These are phyloP conservation scores for Apamea monoglypha DNA, from an alignment of 2,888 invertebrate genomes.

Conservation along the genomic window DNA sequence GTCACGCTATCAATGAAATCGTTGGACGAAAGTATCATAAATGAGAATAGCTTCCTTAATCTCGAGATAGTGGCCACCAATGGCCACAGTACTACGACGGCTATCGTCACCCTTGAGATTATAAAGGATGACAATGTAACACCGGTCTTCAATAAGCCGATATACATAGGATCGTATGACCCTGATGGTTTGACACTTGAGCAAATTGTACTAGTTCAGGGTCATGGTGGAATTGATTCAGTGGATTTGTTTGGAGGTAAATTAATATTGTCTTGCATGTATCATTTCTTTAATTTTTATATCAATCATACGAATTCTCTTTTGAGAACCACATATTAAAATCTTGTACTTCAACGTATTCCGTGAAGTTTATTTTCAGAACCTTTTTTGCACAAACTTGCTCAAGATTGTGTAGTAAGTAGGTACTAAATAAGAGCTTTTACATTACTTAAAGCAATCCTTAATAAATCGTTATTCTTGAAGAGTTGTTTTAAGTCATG, in stretches of 20 bases:
- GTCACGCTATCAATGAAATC: slow-evolving; percentile 75
- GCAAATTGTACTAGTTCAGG: slow-evolving; percentile 75
- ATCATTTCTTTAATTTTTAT: neutral
- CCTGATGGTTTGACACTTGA: slow-evolving; percentile 73
- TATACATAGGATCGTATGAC: slow-evolving; percentile 78
- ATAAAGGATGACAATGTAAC: slow-evolving; percentile 80
- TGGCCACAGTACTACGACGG: slow-evolving; percentile 68
- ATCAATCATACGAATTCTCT: no score
- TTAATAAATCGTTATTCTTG: neutral
- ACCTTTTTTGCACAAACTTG: neutral
- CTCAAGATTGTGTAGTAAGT: neutral
- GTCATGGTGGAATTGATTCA: slow-evolving; percentile 77
- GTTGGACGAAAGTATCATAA: slow-evolving; percentile 71
- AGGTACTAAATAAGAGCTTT: neutral
- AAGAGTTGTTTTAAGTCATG: neutral
- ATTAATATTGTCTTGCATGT: neutral
- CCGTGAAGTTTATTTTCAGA: neutral
- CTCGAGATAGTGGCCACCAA: slow-evolving; percentile 75
- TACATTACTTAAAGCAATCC: neutral
- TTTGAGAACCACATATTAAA: neutral
- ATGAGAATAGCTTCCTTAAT: slow-evolving; percentile 75
- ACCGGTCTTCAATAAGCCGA: slow-evolving; percentile 76
- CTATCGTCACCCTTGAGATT: slow-evolving; percentile 79
- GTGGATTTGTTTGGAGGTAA: slow-evolving; percentile 79
- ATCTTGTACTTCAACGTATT: neutral